Base-by-base conservation (phyloP, 2,113 vertebrate genomes). In the Phalacrocorax pelagicus region DNA sequence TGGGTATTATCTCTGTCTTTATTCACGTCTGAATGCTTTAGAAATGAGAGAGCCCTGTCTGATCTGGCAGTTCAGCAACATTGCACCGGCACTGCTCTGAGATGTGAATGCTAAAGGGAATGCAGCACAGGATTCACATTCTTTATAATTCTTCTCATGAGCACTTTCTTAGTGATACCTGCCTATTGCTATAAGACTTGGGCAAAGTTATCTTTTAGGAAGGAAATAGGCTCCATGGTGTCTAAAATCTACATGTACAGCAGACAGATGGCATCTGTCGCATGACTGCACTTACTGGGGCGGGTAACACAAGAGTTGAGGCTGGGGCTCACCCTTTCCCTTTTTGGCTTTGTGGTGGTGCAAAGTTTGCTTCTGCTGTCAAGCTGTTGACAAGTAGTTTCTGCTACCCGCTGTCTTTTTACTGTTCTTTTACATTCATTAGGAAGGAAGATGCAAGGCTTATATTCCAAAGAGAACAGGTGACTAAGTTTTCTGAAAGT, bases 201-300 rank as follows among this genome's bases (percentile, higher is more conserved):
- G 38, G 46, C 73, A 86, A 78, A 83, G 88, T 67, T 88, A n/a
- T 88, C 23, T 90, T 92, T 79, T 90, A 90, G 88, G 90, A 93
- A 92, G 82, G 92, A 97, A 95, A 55, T 6, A 36, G 69, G 44
- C 15, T 88, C 63, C 63, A 71, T 51, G 67, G n/a, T 90, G 75
- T 90, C 44, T 73, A 44, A 90, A 81, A 57, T 51, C 36, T 73
- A 40, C 27, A 27, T 3, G 11, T 23, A 10, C 11, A 88, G 82
- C 58, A 91, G 70, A 42, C 42, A 94, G 78, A 78, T 65, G 88
- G 75, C 85, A 93, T 55, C 75, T 95, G 55, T n/a, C 5, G 15
- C 95, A 86, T 92, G 88, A 85, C 79, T 94, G 94, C 55, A 6
- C 58, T 81, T 70, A 24, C 14, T 83, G 42, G 88, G 75, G 65